phyloP scores from a whole-genome alignment of 2,888 invertebrate species.

The Trachelus stipa region DNA sequence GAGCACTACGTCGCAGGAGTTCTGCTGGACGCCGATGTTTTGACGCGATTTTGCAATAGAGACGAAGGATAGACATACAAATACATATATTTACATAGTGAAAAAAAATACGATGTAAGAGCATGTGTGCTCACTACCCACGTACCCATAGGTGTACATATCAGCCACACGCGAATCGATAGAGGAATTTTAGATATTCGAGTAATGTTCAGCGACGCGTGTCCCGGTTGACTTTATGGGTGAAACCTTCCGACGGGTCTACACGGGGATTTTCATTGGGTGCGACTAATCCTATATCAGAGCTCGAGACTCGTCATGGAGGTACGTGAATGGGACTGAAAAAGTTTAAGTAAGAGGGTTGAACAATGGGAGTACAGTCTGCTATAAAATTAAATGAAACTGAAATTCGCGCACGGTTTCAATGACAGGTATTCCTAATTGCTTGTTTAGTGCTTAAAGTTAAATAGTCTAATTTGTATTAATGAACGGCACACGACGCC shows the following conservation, averaged over 20 bases:
- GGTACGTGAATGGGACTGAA: not conserved
- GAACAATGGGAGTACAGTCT: not conserved
- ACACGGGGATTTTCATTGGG: not conserved
- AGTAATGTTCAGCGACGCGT: not conserved
- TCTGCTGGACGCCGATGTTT: not conserved
- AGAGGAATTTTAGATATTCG: not conserved
- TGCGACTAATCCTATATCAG: not conserved
- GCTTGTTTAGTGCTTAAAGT: slow-evolving; percentile 23
- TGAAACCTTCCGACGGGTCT: not conserved
- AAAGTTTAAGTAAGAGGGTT: not conserved
- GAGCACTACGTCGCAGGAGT: not conserved
- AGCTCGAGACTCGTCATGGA: not conserved
- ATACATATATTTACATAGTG: not conserved
- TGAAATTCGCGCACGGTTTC: not conserved
- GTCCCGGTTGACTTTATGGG: not conserved
- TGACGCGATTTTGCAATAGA: not conserved
- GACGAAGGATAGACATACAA: not conserved
- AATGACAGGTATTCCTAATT: not conserved
- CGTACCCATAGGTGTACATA: not conserved
- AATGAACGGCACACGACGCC: slow-evolving; percentile 55
- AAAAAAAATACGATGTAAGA: not conserved
- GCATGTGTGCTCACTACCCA: not conserved
- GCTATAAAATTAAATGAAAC: not conserved
- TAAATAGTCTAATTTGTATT: slow-evolving; percentile 60
- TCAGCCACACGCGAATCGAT: not conserved